Evolutionary conservation across 2,113 vertebrate genomes (phyloP).

Genomic region (Cariama cristata): DNA sequence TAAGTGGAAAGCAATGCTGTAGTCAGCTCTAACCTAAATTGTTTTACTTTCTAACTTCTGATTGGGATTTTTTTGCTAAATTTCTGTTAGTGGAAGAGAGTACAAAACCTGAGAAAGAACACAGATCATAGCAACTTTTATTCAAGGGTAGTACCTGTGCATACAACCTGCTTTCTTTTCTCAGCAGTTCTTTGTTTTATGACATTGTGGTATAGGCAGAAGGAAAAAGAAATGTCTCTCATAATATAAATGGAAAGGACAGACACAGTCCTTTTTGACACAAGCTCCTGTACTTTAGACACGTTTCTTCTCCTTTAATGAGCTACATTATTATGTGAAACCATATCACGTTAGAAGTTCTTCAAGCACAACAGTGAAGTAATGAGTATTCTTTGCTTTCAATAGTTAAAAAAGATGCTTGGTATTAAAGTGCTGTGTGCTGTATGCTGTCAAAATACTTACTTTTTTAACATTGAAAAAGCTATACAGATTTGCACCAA

Average conservation of each 20-base stretch:
- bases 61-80: neutral
- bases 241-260: neutral
- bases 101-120: neutral
- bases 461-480: neutral
- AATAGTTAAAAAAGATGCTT: neutral
- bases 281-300: neutral
- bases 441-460: neutral
- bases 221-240: neutral
- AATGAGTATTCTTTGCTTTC: neutral
- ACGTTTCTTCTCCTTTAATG: neutral
- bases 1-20: neutral
- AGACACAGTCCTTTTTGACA: neutral
- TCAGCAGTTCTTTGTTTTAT: neutral
- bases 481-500: neutral
- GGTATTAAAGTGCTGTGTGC: neutral
- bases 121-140: neutral
- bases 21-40: neutral
- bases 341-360: accelerated
- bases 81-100: neutral
- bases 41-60: neutral
- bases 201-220: neutral
- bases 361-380: neutral
- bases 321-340: neutral
- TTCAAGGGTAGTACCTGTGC: neutral
- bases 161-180: neutral